phyloP scores from a whole-genome alignment of 2,797 vertebrate species.

The Trichosurus vulpecula region DNA sequence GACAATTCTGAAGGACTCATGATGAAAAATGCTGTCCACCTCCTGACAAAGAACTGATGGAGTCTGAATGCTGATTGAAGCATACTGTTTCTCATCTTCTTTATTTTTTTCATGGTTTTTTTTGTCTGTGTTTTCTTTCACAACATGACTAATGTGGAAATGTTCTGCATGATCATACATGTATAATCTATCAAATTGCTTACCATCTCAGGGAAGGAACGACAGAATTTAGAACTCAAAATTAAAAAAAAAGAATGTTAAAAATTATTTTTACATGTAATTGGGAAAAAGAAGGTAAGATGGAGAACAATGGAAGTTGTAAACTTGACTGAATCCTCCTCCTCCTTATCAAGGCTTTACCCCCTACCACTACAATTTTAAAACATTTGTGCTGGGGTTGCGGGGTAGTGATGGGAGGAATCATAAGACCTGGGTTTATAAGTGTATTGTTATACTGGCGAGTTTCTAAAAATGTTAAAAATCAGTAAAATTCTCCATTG shows the following conservation, averaged over 20 bases:
- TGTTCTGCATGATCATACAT: neutral
- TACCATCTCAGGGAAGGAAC: neutral
- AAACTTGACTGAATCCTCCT: neutral
- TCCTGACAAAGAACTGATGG: neutral
- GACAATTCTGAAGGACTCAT: neutral
- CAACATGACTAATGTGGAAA: neutral
- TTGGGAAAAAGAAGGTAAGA: neutral
- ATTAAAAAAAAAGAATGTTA: neutral
- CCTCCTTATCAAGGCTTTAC: neutral
- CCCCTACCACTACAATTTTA: neutral
- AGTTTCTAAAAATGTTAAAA: neutral
- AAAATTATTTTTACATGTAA: neutral
- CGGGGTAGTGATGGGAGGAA: neutral
- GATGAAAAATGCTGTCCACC: neutral
- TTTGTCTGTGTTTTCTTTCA: neutral
- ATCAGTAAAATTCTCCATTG: neutral
- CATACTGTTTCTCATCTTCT: neutral
- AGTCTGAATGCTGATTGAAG: neutral
- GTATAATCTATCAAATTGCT: neutral
- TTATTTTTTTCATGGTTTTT: neutral
- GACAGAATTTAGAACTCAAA: neutral
- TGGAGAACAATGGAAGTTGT: neutral
- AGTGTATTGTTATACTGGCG: neutral
- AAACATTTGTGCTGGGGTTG: neutral
- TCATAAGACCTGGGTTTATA: neutral